These are phyloP conservation scores for Criorhina ranunculi DNA, from an alignment of 2,888 invertebrate species.

Conservation along the genomic window DNA sequence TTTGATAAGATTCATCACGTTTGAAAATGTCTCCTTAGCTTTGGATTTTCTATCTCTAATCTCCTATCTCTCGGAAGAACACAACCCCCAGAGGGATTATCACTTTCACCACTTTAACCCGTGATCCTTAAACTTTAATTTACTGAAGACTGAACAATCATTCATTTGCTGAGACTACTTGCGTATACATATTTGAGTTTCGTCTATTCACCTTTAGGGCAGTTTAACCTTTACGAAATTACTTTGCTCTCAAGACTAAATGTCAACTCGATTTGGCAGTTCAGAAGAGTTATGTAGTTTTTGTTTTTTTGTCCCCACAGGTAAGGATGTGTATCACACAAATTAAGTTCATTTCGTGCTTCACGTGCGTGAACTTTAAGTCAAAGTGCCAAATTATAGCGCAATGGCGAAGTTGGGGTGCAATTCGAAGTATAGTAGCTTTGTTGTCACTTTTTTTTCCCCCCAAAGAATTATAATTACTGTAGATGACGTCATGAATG, in stretches of 20 bases:
- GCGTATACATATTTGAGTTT: not conserved
- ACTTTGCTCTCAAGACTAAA: not conserved
- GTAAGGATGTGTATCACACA: not conserved
- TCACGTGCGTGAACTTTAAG: too few species aligned
- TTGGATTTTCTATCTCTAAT: not conserved
- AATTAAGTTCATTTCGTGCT: too few species aligned
- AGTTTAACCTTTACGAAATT: not conserved
- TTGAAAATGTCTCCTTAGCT: not conserved
- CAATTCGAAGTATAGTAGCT: too few species aligned
- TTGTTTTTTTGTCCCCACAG: not conserved
- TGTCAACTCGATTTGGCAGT: slow-evolving; percentile 6
- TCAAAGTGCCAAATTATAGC: too few species aligned
- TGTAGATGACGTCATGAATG: too few species aligned
- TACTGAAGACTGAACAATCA: not conserved
- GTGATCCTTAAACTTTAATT: not conserved
- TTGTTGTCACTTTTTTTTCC: too few species aligned
- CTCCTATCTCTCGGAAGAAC: too few species aligned
- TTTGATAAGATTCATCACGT: not conserved
- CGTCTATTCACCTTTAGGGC: not conserved
- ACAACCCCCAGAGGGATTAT: not conserved
- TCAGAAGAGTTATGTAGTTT: not conserved
- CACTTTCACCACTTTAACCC: not conserved
- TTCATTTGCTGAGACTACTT: not conserved
- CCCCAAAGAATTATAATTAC: too few species aligned
- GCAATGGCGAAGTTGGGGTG: too few species aligned